Evolutionary conservation across 2,113 vertebrate species (phyloP), one percentile per base, ranked within the genome.

Genomic region (Cnemophilus loriae): DNA sequence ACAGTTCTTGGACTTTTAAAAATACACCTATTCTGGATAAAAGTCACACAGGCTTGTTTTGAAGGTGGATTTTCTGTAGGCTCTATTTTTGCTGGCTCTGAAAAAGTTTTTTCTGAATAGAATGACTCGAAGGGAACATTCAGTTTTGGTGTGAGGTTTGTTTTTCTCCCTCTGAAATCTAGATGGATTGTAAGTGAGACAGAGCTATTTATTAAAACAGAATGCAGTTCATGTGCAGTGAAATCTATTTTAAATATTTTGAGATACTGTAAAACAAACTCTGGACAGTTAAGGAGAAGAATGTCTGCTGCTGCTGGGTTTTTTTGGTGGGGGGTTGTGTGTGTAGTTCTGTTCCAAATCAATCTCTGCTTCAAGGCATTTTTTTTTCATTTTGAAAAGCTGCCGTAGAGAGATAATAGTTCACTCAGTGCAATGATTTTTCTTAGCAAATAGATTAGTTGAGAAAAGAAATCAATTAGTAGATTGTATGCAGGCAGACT

Each of bases 51-150:
- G 55, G 32, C 49, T 91, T 93, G 46, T 89, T 95, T 95, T 87
- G 70, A 77, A 55, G 84, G 55, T 67, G 35, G 30, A 53, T 88
- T 94, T 96, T 87, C 33, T 69, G 50, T 65, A 39, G 63, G 7
- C 61, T 87, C 4, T 85, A 33, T 93, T 96, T 96, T 93, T 89
- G 3, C 71, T 91, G 87, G 79, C 87, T 78, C n/a, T 77, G 68
- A 46, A 74, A 10, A 84, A 27, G 32, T 30, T 84, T 86, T 71
- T 83, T 73, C 67, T 84, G 63, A 91, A 19, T 37, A 56, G 59
- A 80, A 32, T 59, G 47, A 64, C 49, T 88, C 20, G 5, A 86
- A 93, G 33, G 39, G 75, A 91, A n/a, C 35, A 4, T 77, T 76
- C 35, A 41, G 41, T 61, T 87, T 93, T 84, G 39, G 27, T 78